Percentiles rank a stretch among this genome's conserved stretches.
Conservation (phyloP, 2,113 vertebrate genomes). For the Sclerurus mexicanus region DNA sequence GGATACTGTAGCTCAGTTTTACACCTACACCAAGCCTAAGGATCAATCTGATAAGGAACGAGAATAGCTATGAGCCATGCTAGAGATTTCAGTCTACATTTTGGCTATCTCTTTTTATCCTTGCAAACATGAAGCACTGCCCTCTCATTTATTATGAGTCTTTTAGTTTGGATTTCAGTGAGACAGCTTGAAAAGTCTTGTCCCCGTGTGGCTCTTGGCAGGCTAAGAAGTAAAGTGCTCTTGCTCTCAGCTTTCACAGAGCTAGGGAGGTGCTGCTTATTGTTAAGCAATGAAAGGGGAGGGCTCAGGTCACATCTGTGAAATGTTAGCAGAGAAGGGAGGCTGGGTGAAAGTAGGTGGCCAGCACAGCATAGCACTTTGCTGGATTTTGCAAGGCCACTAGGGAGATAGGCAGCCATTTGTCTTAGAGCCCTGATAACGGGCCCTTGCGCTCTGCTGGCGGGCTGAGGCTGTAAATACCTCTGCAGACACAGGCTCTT, state of each 20-base stretch:
- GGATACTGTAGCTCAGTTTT: not conserved
- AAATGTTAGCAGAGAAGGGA: slow-evolving; percentile 66
- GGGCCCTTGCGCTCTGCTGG: slow-evolving; percentile 24
- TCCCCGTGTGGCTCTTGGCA: slow-evolving; percentile 69
- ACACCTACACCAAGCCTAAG: not conserved
- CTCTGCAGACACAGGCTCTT: slow-evolving; percentile 58
- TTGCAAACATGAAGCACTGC: not conserved
- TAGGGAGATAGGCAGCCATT: slow-evolving; percentile 70
- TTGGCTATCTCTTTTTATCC: not conserved
- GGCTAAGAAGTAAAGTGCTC: slow-evolving; percentile 64
- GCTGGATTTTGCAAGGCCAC: slow-evolving; percentile 65
- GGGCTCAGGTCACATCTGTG: slow-evolving; percentile 73
- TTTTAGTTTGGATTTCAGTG: slow-evolving; percentile 63
- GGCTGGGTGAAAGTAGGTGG: slow-evolving; percentile 69
- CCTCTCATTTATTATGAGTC: slow-evolving; percentile 47
- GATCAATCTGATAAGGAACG: not conserved
- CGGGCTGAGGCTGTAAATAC: slow-evolving; percentile 58
- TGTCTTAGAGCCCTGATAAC: slow-evolving; percentile 71
- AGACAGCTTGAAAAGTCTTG: slow-evolving; percentile 68
- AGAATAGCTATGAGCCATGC: not conserved
- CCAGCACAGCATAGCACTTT: slow-evolving; percentile 64
- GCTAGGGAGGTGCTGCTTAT: slow-evolving; percentile 69
- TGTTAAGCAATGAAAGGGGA: slow-evolving; percentile 71
- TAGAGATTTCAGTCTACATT: not conserved
- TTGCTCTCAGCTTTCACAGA: slow-evolving; percentile 63